A percentile compares a stretch with the other conserved stretches of the same genome.
These are phyloP conservation scores for Horisme vitalbata DNA, from an alignment of 2,888 invertebrate species.

Conservation along the genomic window DNA sequence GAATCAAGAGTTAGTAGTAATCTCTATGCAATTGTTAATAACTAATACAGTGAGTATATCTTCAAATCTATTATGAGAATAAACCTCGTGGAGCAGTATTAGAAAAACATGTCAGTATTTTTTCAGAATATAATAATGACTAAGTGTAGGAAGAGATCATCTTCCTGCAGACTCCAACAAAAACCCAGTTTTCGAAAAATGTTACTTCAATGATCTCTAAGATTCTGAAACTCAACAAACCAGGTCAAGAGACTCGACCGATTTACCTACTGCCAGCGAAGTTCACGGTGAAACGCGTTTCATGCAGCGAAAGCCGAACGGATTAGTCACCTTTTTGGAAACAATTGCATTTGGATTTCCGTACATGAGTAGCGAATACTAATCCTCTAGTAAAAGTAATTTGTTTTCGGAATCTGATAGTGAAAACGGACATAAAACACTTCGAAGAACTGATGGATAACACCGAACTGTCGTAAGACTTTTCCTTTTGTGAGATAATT, in stretches of 20 bases:
- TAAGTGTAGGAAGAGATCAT: too few relatives aligned
- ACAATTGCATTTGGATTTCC: conserved; percentile 24
- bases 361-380: conserved; percentile 18
- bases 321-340: conserved; percentile 26
- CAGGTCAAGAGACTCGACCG: conserved; percentile 32
- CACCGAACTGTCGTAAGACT: too few relatives aligned
- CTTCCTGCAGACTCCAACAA: too few relatives aligned
- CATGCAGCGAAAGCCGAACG: conserved; percentile 34
- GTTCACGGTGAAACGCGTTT: conserved; percentile 28
- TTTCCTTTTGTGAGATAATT: too few relatives aligned
- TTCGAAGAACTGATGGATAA: background rate
- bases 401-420: conserved; percentile 12
- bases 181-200: conserved; percentile 1
- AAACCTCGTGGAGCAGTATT: too few relatives aligned
- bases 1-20: too few relatives aligned
- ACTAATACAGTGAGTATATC: too few relatives aligned
- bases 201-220: background rate
- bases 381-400: conserved; percentile 21
- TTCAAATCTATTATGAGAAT: too few relatives aligned
- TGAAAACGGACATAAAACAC: conserved; percentile 7
- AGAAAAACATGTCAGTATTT: too few relatives aligned
- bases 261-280: conserved; percentile 33
- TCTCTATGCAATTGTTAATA: too few relatives aligned
- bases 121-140: too few relatives aligned
- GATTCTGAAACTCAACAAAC: conserved; percentile 9